phyloP scores from a whole-genome alignment of 2,888 invertebrate genomes.

The Minunthozetes semirufus region DNA sequence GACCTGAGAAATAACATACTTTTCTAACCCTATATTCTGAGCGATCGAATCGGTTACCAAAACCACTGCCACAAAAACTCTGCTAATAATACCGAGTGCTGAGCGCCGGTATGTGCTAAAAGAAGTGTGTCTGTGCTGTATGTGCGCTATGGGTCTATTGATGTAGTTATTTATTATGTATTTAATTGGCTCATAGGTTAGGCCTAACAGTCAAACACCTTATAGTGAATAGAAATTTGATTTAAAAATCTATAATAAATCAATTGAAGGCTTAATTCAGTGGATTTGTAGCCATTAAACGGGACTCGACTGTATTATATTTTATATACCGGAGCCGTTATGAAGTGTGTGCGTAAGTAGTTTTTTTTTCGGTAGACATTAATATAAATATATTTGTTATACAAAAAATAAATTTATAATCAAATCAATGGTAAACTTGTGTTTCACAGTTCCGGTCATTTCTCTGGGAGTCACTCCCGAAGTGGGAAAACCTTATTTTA shows the following conservation, averaged over 20 bases:
- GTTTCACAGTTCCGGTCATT: conserved; percentile 11
- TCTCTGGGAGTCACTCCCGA: background rate
- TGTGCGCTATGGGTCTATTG: background rate
- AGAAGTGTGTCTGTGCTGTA: background rate
- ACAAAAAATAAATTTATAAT: background rate
- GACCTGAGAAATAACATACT: background rate
- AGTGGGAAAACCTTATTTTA: background rate
- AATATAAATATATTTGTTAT: no score
- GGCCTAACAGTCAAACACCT: background rate
- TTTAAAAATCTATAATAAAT: background rate
- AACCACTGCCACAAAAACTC: background rate
- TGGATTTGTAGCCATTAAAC: no score
- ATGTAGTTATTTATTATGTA: background rate
- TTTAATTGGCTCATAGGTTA: conserved; percentile 12
- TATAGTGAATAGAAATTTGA: background rate
- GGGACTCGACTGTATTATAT: background rate
- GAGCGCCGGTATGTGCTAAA: no score
- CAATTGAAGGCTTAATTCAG: no score
- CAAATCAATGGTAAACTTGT: background rate
- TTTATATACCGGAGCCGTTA: background rate
- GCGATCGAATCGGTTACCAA: conserved; percentile 16
- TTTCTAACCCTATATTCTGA: conserved; percentile 19
- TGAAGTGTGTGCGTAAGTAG: conserved; percentile 20
- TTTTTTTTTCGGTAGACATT: conserved; percentile 1
- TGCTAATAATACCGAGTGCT: background rate